Evolutionary conservation across 2,797 vertebrate genomes (phyloP).

Genomic region (Prionace glauca): DNA sequence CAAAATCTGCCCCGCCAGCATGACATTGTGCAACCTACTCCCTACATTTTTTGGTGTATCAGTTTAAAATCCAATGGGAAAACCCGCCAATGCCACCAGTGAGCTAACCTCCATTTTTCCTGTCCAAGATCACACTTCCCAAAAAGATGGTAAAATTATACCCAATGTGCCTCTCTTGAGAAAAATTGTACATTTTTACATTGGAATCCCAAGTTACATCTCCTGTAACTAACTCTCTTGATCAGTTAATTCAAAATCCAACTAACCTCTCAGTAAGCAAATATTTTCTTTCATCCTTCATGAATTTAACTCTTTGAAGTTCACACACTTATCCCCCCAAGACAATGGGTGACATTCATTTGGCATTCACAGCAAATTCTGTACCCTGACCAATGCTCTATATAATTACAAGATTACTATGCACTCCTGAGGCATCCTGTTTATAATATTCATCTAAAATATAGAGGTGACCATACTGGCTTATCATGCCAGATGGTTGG

Average conservation of each 20-base stretch:
- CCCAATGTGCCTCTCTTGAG: not conserved
- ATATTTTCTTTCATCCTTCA: not conserved
- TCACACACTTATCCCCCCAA: not conserved
- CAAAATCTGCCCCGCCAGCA: no score
- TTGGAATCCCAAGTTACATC: not conserved
- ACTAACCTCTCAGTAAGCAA: not conserved
- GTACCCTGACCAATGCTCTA: not conserved
- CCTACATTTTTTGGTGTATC: no score
- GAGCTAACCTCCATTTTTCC: no score
- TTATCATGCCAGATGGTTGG: no score
- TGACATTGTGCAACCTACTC: no score
- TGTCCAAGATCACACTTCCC: no score
- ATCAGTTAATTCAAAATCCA: not conserved
- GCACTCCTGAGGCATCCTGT: not conserved
- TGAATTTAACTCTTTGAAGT: not conserved
- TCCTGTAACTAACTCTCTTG: not conserved
- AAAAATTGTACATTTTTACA: not conserved
- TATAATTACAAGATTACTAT: not conserved
- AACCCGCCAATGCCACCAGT: no score
- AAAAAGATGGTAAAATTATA: no score
- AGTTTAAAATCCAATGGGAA: no score
- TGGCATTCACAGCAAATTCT: not conserved
- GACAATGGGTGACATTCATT: not conserved
- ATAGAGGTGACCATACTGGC: no score
- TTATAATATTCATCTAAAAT: conserved; percentile 16